These are phyloP conservation scores for Lycophotia porphyrea DNA, from an alignment of 2,888 invertebrate species.

Conservation along the genomic window DNA sequence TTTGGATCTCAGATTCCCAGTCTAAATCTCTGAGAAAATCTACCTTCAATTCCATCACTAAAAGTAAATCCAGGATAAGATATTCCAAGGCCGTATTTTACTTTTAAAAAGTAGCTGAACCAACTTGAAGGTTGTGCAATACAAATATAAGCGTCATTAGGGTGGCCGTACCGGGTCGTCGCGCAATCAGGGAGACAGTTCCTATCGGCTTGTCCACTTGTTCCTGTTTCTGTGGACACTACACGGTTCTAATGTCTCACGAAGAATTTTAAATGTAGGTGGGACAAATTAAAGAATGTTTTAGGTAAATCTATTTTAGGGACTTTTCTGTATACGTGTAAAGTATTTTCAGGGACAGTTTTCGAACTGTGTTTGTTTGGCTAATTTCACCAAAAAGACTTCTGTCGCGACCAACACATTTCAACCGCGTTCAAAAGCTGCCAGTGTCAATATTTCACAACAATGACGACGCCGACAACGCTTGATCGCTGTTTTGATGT, in stretches of 20 bases:
- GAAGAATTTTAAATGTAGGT: slow-evolving; percentile 45
- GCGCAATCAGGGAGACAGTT: slow-evolving; percentile 83
- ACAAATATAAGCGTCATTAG: slow-evolving; percentile 79
- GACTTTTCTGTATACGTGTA: slow-evolving; percentile 15
- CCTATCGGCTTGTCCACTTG: slow-evolving; percentile 71
- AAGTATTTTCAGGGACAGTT: not conserved
- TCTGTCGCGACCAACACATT: not conserved
- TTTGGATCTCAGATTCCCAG: not conserved
- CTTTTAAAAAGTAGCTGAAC: slow-evolving; percentile 64
- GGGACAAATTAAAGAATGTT: slow-evolving; percentile 14
- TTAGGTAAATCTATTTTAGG: not conserved
- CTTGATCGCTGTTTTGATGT: not conserved
- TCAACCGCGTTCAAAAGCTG: not conserved
- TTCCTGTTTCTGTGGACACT: slow-evolving; percentile 62
- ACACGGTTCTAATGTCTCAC: slow-evolving; percentile 57
- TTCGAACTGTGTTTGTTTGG: not conserved
- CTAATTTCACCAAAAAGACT: not conserved
- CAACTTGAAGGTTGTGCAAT: slow-evolving; percentile 77
- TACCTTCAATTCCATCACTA: slow-evolving; percentile 30
- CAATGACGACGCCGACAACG: not conserved
- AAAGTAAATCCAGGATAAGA: slow-evolving; percentile 52
- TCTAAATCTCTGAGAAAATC: slow-evolving; percentile 22
- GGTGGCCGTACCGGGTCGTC: slow-evolving; percentile 71
- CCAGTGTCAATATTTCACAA: not conserved
- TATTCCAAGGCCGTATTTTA: slow-evolving; percentile 58